phyloP scores from a whole-genome alignment of 2,113 vertebrate genomes.

The Phaethornis superciliosus region DNA sequence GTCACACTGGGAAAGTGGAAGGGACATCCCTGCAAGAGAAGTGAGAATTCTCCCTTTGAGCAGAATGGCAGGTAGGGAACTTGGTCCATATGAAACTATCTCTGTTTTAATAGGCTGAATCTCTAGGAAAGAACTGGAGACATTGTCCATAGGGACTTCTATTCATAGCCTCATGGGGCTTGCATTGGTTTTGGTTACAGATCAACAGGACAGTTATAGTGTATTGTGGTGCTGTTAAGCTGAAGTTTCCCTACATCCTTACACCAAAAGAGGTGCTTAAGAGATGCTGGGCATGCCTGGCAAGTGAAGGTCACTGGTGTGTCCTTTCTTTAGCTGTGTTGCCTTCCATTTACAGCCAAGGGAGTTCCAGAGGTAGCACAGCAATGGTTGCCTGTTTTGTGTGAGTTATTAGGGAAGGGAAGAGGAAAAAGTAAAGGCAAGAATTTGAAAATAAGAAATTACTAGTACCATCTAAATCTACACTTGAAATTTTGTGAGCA shows the following conservation, averaged over 20 bases:
- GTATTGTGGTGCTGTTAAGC: not conserved
- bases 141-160: not conserved
- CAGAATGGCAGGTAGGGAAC: not conserved
- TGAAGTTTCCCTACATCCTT: not conserved
- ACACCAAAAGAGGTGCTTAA: not conserved
- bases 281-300: not conserved
- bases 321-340: not conserved
- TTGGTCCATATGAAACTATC: not conserved
- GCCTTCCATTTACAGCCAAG: not conserved
- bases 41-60: not conserved
- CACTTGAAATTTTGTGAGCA: not conserved
- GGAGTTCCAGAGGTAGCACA: not conserved
- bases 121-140: not conserved
- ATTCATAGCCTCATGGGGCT: not conserved
- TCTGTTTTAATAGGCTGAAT: not conserved
- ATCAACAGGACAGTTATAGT: not conserved
- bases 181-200: not conserved
- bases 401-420: not conserved
- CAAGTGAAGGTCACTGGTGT: not conserved
- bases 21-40: not conserved
- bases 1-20: not conserved
- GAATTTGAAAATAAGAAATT: not conserved
- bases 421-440: not conserved
- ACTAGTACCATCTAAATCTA: not conserved
- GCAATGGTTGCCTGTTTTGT: not conserved